Evolutionary conservation across 2,797 vertebrate genomes (phyloP).

Genomic region (Myripristis jacobus): DNA sequence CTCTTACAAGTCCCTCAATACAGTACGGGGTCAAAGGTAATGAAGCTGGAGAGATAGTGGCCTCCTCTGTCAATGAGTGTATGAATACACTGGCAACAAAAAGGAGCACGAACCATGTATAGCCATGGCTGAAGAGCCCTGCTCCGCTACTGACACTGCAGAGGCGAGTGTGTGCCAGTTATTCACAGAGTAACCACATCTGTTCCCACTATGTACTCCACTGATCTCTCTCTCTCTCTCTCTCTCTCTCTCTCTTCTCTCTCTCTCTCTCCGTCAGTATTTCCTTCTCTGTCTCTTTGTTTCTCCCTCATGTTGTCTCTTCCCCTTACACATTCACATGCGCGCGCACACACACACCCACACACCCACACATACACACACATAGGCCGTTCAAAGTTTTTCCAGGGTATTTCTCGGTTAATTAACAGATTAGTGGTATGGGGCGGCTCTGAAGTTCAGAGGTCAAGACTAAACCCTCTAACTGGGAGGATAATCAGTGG

Average conservation of each 20-base stretch:
- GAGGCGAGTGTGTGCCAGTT: constrained; percentile 1
- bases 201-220: constrained; percentile 21
- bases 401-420: constrained; percentile 86
- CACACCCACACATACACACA: constrained; percentile 51
- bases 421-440: constrained; percentile 90
- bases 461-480: constrained; percentile 85
- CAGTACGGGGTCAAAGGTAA: constrained; percentile 44
- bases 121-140: constrained; percentile 42
- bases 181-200: constrained; percentile 48
- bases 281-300: not conserved
- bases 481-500: constrained; percentile 82
- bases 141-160: constrained; percentile 52
- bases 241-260: constrained; percentile 11
- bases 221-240: constrained; percentile 25
- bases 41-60: constrained; percentile 9
- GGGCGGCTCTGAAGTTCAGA: constrained; percentile 87
- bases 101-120: constrained; percentile 35
- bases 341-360: constrained; percentile 43
- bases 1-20: not conserved
- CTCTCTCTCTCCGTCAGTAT: not conserved
- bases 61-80: constrained; percentile 12
- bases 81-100: constrained; percentile 42
- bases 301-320: constrained; percentile 50
- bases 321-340: constrained; percentile 31
- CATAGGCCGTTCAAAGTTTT: constrained; percentile 77